phyloP scores from a whole-genome alignment of 2,888 invertebrate genomes.

The Uloborus plumipes region DNA sequence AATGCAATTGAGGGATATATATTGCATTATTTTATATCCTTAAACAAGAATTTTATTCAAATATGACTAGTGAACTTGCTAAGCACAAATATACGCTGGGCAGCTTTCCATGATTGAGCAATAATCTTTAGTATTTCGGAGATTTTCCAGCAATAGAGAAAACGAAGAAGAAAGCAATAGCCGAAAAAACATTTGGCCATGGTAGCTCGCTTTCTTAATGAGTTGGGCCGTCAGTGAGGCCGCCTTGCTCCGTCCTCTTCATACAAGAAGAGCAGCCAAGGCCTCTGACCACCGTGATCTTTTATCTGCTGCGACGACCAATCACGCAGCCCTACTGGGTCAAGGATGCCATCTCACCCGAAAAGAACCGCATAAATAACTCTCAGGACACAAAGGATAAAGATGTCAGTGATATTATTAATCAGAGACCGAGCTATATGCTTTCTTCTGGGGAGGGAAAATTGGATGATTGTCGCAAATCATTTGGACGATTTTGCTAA shows the following conservation, averaged over 20 bases:
- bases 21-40: too few species aligned
- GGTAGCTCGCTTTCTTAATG: constrained; percentile 51
- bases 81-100: too few species aligned
- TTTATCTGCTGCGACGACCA: constrained; percentile 49
- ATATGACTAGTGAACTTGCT: too few species aligned
- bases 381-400: constrained; percentile 30
- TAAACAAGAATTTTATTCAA: too few species aligned
- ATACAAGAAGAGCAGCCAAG: constrained; percentile 24
- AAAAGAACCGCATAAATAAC: constrained; percentile 56
- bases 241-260: constrained; percentile 25
- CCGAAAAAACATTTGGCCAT: constrained; percentile 45
- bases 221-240: constrained; percentile 33
- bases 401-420: constrained; percentile 40
- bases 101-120: too few species aligned
- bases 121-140: too few species aligned
- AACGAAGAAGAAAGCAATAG: background rate
- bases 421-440: constrained; percentile 10
- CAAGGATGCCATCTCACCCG: constrained; percentile 52
- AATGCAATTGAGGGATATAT: too few species aligned
- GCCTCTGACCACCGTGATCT: constrained; percentile 51
- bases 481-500: background rate
- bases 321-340: constrained; percentile 46
- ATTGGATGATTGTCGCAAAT: too few species aligned
- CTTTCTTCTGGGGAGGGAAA: too few species aligned
- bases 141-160: background rate